phyloP scores from a whole-genome alignment of 2,888 invertebrate genomes.

The Thereva nobilitata region DNA sequence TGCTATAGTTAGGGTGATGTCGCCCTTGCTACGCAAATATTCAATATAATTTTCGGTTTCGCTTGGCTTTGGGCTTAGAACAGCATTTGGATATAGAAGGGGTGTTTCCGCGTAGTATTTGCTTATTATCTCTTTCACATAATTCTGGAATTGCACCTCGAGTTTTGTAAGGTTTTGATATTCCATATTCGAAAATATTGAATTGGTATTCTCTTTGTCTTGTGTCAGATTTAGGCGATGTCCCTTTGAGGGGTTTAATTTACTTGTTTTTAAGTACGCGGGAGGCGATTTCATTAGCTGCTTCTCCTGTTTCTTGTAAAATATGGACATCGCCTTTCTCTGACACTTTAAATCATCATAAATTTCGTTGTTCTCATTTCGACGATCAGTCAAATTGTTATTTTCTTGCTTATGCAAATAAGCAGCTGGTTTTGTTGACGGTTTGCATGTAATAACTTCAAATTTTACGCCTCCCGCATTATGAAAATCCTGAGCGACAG shows the following conservation, averaged over 20 bases:
- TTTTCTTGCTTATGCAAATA: constrained; percentile 41
- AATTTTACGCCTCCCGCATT: constrained; percentile 65
- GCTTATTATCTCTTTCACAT: constrained; percentile 57
- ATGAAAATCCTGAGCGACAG: constrained; percentile 66
- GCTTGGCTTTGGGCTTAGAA: constrained; percentile 43
- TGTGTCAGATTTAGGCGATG: constrained; percentile 43
- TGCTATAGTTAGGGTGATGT: constrained; percentile 56
- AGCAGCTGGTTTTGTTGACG: constrained; percentile 43
- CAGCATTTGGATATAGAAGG: constrained; percentile 49
- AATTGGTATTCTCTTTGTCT: constrained; percentile 48
- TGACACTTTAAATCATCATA: constrained; percentile 39
- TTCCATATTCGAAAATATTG: constrained; percentile 56
- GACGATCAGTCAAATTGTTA: constrained; percentile 45
- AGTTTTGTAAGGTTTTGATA: constrained; percentile 55
- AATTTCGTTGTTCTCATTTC: constrained; percentile 42
- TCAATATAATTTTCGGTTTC: constrained; percentile 57
- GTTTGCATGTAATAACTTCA: constrained; percentile 46
- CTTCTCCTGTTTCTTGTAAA: constrained; percentile 48
- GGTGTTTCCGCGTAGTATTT: constrained; percentile 58
- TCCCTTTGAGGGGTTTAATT: constrained; percentile 46
- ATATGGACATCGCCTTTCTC: constrained; percentile 53
- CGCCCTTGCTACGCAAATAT: constrained; percentile 57
- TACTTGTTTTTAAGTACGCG: constrained; percentile 54
- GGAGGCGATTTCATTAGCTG: constrained; percentile 59
- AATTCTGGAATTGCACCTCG: constrained; percentile 57